Percentiles rank a stretch among this genome's conserved stretches.
phyloP scores from a whole-genome alignment of 2,113 vertebrate genomes.

The pig (Sus scrofa) region DNA sequence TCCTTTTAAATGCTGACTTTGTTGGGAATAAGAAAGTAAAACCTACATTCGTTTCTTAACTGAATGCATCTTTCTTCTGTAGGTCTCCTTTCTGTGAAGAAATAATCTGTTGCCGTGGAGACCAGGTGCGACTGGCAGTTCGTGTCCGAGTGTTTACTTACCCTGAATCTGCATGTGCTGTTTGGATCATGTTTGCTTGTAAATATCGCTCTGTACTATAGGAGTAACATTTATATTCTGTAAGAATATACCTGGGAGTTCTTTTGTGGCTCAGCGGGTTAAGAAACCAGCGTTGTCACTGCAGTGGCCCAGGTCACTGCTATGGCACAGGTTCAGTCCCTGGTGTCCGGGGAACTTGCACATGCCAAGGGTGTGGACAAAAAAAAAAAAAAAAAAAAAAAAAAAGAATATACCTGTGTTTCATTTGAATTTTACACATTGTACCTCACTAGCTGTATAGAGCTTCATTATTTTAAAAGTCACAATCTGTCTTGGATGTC shows the following conservation, averaged over 20 bases:
- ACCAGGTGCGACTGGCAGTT: constrained; percentile 96
- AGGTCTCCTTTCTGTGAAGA: constrained; percentile 98
- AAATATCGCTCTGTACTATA: constrained; percentile 97
- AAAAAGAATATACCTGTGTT: not conserved
- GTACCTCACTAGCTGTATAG: constrained; percentile 36
- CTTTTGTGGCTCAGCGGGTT: too few relatives aligned
- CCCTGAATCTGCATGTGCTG: constrained; percentile 95
- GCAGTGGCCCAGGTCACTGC: too few relatives aligned
- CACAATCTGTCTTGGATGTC: constrained; percentile 45
- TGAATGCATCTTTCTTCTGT: constrained; percentile 60
- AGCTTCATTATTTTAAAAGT: constrained; percentile 72
- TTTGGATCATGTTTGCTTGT: constrained; percentile 99
- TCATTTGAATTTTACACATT: constrained; percentile 63
- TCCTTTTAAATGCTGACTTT: not conserved
- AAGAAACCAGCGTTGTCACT: too few relatives aligned
- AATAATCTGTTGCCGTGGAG: constrained; percentile 96
- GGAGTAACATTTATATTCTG: constrained; percentile 72
- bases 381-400: not conserved
- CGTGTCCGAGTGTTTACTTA: constrained; percentile 95
- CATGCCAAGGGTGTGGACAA: too few relatives aligned
- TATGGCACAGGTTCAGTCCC: too few relatives aligned
- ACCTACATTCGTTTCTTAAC: constrained; percentile 2
- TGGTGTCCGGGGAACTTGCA: too few relatives aligned
- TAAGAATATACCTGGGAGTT: not conserved
- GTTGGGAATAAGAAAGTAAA: constrained; percentile 41